Percentiles rank a stretch among this genome's conserved stretches.
phyloP scores from a whole-genome alignment of 1,140 invertebrate species.

The Bombus sibiricus region DNA sequence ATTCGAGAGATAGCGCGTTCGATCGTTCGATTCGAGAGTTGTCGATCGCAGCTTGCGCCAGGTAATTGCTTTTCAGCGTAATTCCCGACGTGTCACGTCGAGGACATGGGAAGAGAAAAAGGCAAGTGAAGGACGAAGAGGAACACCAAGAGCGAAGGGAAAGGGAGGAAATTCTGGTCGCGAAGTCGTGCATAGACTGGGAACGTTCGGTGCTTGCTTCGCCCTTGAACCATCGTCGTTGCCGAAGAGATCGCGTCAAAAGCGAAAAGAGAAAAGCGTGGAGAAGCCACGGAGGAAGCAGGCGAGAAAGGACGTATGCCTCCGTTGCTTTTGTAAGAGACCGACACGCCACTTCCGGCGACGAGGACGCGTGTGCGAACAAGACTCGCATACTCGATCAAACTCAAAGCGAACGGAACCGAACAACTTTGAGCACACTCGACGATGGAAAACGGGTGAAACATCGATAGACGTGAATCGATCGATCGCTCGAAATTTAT shows the following conservation, averaged over 20 bases:
- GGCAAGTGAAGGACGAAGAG: not conserved
- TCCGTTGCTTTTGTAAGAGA: conserved; percentile 57
- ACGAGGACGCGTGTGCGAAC: conserved; percentile 56
- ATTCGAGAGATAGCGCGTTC: not conserved
- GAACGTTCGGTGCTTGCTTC: conserved; percentile 22
- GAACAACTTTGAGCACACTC: not conserved
- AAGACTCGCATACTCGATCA: conserved; percentile 63
- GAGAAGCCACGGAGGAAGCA: not conserved
- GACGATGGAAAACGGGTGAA: no score
- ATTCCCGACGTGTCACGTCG: not conserved
- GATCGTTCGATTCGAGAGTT: not conserved
- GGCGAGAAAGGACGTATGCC: not conserved
- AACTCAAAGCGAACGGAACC: not conserved
- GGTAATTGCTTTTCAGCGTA: conserved; percentile 57
- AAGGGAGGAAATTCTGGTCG: conserved; percentile 27
- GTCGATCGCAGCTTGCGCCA: conserved; percentile 1
- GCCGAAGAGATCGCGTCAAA: conserved; percentile 47
- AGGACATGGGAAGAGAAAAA: not conserved
- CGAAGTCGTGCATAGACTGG: conserved; percentile 17
- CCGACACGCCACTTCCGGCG: conserved; percentile 65
- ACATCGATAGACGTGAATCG: not conserved
- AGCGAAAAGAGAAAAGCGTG: conserved; percentile 30
- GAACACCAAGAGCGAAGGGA: not conserved
- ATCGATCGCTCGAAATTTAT: not conserved
- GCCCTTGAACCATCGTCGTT: conserved; percentile 64